A percentile compares a stretch with the other conserved stretches of the same genome.
Evolutionary conservation across 2,888 invertebrate species (phyloP).

Genomic region (Chrysodeixis includens): DNA sequence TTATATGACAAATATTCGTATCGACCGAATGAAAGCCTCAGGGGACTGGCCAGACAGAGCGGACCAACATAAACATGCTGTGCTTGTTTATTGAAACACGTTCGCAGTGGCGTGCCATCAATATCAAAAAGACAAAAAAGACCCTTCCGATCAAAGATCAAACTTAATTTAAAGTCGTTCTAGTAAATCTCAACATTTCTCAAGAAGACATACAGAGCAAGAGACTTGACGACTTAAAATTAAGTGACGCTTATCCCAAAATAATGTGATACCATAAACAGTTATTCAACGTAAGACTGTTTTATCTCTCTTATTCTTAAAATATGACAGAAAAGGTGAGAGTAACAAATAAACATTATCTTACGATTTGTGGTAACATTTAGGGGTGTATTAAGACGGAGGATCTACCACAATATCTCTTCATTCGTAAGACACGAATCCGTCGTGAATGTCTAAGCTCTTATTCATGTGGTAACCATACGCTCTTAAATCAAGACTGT

Average conservation of each 20-base stretch:
- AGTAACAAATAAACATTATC: background rate
- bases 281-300: background rate
- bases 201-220: background rate
- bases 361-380: conserved; percentile 1
- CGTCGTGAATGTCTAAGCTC: conserved; percentile 10
- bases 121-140: conserved; percentile 32
- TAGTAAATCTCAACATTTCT: background rate
- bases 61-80: conserved; percentile 53
- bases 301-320: background rate
- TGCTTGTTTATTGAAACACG: conserved; percentile 54
- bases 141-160: conserved; percentile 19
- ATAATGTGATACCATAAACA: background rate
- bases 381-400: conserved; percentile 3
- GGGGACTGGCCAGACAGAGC: conserved; percentile 53
- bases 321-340: background rate
- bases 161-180: background rate
- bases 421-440: background rate
- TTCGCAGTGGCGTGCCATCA: conserved; percentile 40
- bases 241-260: background rate
- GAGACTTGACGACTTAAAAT: background rate
- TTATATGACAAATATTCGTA: conserved; percentile 51
- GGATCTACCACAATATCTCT: background rate
- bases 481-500: too few species aligned
- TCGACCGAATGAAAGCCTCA: conserved; percentile 56
- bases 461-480: conserved; percentile 41